Conservation (phyloP, 2,888 invertebrate genomes). For the Lithophane ornitopus region DNA sequence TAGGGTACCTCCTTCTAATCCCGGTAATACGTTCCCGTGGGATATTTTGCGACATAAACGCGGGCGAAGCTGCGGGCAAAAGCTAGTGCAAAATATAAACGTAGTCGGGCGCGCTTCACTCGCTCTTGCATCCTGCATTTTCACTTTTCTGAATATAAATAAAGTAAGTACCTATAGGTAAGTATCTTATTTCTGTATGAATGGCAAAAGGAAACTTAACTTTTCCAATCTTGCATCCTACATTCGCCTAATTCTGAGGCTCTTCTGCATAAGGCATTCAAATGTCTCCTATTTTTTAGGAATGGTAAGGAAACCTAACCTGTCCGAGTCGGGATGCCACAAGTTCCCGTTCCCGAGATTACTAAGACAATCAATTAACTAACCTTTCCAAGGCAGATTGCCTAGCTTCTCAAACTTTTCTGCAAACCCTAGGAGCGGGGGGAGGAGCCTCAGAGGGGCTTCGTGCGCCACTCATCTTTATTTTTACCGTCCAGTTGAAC, state of each 20-base stretch:
- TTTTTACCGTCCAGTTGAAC: slow-evolving; percentile 1
- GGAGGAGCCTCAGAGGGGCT: too few relatives aligned
- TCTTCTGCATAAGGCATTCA: not conserved
- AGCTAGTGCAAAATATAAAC: not conserved
- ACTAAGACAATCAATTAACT: not conserved
- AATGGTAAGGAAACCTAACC: not conserved
- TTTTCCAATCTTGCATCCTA: not conserved
- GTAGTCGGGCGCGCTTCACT: not conserved
- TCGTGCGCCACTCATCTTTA: not conserved
- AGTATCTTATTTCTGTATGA: not conserved
- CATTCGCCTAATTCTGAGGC: not conserved
- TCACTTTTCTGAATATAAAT: not conserved
- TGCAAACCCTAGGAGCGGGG: not conserved
- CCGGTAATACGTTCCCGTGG: too few relatives aligned
- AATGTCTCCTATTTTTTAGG: not conserved
- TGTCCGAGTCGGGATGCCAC: not conserved
- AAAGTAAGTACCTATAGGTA: not conserved
- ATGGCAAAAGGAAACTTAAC: not conserved
- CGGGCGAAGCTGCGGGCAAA: too few relatives aligned
- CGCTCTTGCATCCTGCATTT: not conserved
- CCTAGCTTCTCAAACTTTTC: not conserved
- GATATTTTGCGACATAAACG: too few relatives aligned
- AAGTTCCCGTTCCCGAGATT: not conserved
- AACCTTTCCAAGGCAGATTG: not conserved
- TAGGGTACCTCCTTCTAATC: too few relatives aligned